Conservation (phyloP, 1,140 invertebrate genomes). For the Cyphomyrmex costatus region DNA sequence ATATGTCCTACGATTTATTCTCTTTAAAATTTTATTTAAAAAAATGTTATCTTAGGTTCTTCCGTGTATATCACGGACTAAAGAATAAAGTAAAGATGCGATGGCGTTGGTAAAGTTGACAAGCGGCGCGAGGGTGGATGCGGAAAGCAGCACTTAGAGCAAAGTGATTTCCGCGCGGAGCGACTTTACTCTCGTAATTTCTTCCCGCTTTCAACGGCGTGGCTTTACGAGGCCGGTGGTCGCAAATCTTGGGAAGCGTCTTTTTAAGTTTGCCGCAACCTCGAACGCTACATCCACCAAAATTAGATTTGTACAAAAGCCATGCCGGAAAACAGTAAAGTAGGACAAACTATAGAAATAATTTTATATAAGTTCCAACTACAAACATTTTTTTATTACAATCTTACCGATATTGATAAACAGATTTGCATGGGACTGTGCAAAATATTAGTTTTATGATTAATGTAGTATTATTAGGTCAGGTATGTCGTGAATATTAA, state of each 20-base stretch:
- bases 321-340: constrained; percentile 16
- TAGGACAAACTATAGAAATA: not conserved
- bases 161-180: constrained; percentile 77
- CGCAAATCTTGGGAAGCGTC: constrained; percentile 36
- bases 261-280: constrained; percentile 34
- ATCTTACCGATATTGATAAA: not conserved
- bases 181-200: constrained; percentile 70
- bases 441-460: not conserved
- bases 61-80: constrained; percentile 11
- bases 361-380: not conserved
- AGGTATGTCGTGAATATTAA: not conserved
- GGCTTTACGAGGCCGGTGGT: constrained; percentile 38
- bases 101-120: constrained; percentile 75
- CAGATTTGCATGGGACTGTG: not conserved
- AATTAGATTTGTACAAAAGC: constrained; percentile 53
- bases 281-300: constrained; percentile 12
- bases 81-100: constrained; percentile 33
- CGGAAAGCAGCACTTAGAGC: constrained; percentile 81
- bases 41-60: not conserved
- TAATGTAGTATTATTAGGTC: constrained; percentile 1
- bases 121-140: constrained; percentile 68
- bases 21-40: not conserved
- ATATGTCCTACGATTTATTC: not conserved
- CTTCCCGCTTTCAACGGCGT: constrained; percentile 56
- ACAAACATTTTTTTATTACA: not conserved